These are phyloP conservation scores for Crenuchus spilurus DNA, from an alignment of 2,797 vertebrate species.

Conservation along the genomic window DNA sequence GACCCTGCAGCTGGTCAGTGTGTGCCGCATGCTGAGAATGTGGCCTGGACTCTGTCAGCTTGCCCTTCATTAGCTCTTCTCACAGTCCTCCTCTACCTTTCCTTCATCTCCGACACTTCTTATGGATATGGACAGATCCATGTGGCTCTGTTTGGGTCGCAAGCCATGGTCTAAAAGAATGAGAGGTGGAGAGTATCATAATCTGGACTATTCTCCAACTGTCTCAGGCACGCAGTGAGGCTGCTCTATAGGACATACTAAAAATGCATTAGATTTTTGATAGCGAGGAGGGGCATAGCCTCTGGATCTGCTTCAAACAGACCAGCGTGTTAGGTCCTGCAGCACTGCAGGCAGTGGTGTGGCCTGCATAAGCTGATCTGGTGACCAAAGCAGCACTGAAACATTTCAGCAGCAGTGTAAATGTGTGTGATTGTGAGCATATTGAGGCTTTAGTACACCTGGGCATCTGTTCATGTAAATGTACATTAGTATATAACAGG, in stretches of 20 bases:
- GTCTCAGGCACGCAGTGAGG: neutral
- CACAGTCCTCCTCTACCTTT: conserved; percentile 11
- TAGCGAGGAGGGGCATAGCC: conserved; percentile 21
- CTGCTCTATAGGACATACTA: conserved; percentile 30
- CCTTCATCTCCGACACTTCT: conserved; percentile 38
- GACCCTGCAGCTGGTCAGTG: conserved; percentile 42
- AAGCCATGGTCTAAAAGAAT: conserved; percentile 15
- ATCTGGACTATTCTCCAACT: conserved; percentile 17
- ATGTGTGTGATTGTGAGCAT: neutral
- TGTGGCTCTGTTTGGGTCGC: conserved; percentile 19
- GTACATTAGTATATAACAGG: too few species aligned
- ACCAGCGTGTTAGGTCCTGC: conserved; percentile 5
- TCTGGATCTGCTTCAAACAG: neutral
- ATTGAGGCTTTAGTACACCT: too few species aligned
- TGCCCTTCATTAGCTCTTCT: conserved; percentile 55
- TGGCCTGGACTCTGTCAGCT: conserved; percentile 56
- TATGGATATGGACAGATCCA: conserved; percentile 52
- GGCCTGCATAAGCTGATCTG: neutral
- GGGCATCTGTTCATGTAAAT: too few species aligned
- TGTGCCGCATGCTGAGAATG: conserved; percentile 49
- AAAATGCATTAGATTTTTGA: conserved; percentile 41
- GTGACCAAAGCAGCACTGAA: neutral
- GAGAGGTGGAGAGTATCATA: conserved; percentile 39
- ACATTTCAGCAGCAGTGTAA: too few species aligned
- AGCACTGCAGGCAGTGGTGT: neutral